These are phyloP conservation scores for Thyatira batis DNA, from an alignment of 2,888 invertebrate genomes.

Conservation along the genomic window DNA sequence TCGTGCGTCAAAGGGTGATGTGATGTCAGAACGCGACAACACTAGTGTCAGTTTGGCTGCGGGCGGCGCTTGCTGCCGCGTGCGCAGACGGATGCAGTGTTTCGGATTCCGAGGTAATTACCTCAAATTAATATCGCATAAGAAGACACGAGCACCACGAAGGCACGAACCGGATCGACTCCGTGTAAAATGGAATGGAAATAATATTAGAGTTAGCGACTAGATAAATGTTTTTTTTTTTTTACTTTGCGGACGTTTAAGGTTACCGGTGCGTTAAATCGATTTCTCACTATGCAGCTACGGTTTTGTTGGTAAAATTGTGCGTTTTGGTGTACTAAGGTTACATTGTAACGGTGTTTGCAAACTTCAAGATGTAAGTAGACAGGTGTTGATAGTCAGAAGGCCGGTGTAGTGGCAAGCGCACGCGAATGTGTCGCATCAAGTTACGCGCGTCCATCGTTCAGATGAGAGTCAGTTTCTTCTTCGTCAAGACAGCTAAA, in stretches of 20 bases:
- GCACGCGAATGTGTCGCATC: slow-evolving; percentile 63
- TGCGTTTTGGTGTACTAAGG: slow-evolving; percentile 17
- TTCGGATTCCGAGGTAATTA: slow-evolving; percentile 74
- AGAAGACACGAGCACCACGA: slow-evolving; percentile 13
- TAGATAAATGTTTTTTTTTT: background rate
- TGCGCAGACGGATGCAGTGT: slow-evolving; percentile 77
- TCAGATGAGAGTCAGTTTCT: slow-evolving; percentile 63
- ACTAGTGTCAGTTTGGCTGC: slow-evolving; percentile 61
- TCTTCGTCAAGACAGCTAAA: slow-evolving; percentile 55
- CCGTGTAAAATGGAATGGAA: background rate
- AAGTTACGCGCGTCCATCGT: slow-evolving; percentile 47
- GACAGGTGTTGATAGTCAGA: slow-evolving; percentile 29
- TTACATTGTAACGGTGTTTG: slow-evolving; percentile 26
- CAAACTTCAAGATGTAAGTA: slow-evolving; percentile 17
- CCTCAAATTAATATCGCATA: slow-evolving; percentile 27
- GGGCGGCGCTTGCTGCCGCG: slow-evolving; percentile 69
- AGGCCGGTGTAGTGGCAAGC: slow-evolving; percentile 32
- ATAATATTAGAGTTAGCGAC: slow-evolving; percentile 6
- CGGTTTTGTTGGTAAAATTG: slow-evolving; percentile 38
- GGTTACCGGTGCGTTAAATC: slow-evolving; percentile 44
- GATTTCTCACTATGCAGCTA: slow-evolving; percentile 38
- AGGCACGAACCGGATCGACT: slow-evolving; percentile 2
- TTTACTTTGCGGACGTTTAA: slow-evolving; percentile 13
- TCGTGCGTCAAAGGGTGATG: slow-evolving; percentile 59
- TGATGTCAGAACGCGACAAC: slow-evolving; percentile 72